Conservation (phyloP, 1,140 invertebrate species). For the Stenopsyche tienmushanensis region DNA sequence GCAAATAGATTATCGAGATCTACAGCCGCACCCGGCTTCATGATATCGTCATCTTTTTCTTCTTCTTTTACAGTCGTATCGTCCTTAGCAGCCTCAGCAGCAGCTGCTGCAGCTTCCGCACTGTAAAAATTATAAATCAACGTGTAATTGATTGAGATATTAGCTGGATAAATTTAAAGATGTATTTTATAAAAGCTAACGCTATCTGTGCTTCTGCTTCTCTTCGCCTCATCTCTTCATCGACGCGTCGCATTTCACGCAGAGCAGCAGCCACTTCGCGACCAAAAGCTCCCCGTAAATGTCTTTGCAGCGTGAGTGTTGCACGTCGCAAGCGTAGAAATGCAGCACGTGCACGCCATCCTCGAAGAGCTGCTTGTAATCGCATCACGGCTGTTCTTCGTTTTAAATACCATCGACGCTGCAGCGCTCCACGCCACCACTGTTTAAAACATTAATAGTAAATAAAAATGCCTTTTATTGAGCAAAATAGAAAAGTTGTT, state of each 20-base stretch:
- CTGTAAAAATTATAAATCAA: conserved; percentile 7
- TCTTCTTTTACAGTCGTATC: conserved; percentile 43
- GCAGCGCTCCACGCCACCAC: conserved; percentile 53
- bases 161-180: background rate
- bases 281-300: conserved; percentile 86
- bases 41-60: conserved; percentile 56
- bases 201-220: conserved; percentile 55
- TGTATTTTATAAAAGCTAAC: conserved; percentile 18
- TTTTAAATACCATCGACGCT: conserved; percentile 67
- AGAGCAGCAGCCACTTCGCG: conserved; percentile 82
- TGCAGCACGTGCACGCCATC: conserved; percentile 80
- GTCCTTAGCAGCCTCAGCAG: conserved; percentile 65
- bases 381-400: conserved; percentile 71
- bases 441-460: conserved; percentile 36
- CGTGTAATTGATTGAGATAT: background rate
- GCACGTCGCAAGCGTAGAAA: conserved; percentile 83
- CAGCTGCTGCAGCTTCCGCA: conserved; percentile 34
- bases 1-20: conserved; percentile 93
- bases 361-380: conserved; percentile 84
- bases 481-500: background rate
- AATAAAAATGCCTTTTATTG: background rate
- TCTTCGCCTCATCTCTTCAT: conserved; percentile 84
- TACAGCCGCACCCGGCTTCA: conserved; percentile 65
- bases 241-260: conserved; percentile 86
- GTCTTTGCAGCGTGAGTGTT: conserved; percentile 86